Evolutionary conservation across 2,797 vertebrate genomes (phyloP).

Genomic region (Poeciliopsis paucimaculata): DNA sequence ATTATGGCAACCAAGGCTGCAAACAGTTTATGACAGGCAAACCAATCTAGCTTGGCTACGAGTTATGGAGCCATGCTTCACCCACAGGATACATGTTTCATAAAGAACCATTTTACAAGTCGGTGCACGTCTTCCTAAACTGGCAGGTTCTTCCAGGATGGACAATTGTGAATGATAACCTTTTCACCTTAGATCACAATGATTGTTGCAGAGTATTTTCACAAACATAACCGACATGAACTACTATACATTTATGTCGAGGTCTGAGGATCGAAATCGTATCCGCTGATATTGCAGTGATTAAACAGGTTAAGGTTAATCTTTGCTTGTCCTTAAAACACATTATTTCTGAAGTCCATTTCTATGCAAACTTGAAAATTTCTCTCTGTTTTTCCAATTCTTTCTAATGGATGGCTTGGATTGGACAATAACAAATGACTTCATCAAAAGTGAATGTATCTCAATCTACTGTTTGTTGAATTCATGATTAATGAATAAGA

Average conservation of each 20-base stretch:
- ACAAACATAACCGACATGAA: neutral
- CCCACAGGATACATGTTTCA: neutral
- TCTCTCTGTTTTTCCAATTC: neutral
- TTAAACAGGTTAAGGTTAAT: neutral
- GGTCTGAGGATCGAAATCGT: neutral
- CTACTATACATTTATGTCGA: too few species aligned
- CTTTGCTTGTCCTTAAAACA: neutral
- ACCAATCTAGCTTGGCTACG: neutral
- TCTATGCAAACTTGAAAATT: neutral
- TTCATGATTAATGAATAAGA: too few species aligned
- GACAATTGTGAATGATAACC: neutral
- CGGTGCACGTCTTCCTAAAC: neutral
- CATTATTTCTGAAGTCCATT: neutral
- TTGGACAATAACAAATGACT: too few species aligned
- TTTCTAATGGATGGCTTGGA: neutral
- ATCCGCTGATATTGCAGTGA: neutral
- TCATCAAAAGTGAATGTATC: too few species aligned
- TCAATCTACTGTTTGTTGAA: too few species aligned
- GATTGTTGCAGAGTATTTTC: neutral
- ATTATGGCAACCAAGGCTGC: neutral
- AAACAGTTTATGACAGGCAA: neutral
- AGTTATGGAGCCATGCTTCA: neutral
- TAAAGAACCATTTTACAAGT: neutral
- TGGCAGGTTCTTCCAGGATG: neutral
- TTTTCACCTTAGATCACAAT: neutral